phyloP scores from a whole-genome alignment of 2,113 vertebrate species.

The Taxidea taxus region DNA sequence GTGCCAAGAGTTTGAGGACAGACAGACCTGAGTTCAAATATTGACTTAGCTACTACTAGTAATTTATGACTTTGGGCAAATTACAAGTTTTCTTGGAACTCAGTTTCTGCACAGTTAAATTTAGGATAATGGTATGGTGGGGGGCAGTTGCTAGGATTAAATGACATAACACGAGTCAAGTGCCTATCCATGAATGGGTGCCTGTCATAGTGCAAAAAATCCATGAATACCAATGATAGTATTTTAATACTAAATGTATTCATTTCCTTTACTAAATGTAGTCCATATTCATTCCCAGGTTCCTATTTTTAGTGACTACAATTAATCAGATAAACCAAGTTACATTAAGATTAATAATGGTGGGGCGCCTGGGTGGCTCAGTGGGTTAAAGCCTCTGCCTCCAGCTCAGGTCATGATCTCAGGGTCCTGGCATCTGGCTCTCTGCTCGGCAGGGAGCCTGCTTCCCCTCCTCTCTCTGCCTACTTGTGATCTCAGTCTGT shows the following conservation, averaged over 20 bases:
- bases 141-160: neutral
- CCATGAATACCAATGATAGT: neutral
- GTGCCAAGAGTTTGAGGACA: neutral
- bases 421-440: too few species aligned
- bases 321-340: constrained; percentile 11
- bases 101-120: neutral
- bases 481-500: too few species aligned
- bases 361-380: too few species aligned
- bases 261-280: constrained; percentile 27
- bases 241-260: neutral
- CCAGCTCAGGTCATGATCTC: too few species aligned
- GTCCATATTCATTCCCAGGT: neutral
- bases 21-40: neutral
- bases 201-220: neutral
- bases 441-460: too few species aligned
- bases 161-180: neutral
- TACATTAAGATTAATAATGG: constrained; percentile 16
- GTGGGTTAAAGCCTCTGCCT: too few species aligned
- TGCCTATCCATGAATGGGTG: neutral
- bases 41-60: neutral
- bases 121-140: neutral
- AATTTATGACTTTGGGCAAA: constrained; percentile 26
- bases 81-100: neutral
- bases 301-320: neutral
- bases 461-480: too few species aligned